A percentile compares a stretch with the other conserved stretches of the same genome.
Evolutionary conservation across 2,797 vertebrate genomes (phyloP).

Genomic region (Silurus lanzhouensis): DNA sequence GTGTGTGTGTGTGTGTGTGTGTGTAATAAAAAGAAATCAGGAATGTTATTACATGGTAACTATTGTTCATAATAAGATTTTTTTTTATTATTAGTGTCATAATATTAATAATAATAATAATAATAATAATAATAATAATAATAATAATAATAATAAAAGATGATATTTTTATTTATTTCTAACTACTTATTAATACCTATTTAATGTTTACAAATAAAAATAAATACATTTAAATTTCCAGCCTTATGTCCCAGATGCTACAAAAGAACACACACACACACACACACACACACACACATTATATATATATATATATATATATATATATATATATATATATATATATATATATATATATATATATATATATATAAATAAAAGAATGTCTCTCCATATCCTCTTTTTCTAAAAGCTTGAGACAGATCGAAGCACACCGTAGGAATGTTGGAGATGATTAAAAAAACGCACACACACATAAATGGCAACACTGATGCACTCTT

Average conservation of each 20-base stretch:
- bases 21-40: background rate
- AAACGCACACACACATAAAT: background rate
- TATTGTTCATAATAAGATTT: background rate
- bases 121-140: background rate
- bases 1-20: too few relatives aligned
- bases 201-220: too few relatives aligned
- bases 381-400: background rate
- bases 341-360: too few relatives aligned
- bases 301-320: background rate
- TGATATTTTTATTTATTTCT: background rate
- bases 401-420: background rate
- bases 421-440: background rate
- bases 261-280: background rate
- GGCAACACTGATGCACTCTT: background rate
- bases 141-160: background rate
- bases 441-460: background rate
- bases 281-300: too few relatives aligned
- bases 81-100: background rate
- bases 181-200: background rate
- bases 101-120: constrained; percentile 5
- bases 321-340: too few relatives aligned
- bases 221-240: background rate
- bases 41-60: constrained; percentile 10
- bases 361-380: background rate
- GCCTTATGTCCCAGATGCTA: background rate